Evolutionary conservation across 2,797 vertebrate species (phyloP).

Genomic region (Vespertilio murinus): DNA sequence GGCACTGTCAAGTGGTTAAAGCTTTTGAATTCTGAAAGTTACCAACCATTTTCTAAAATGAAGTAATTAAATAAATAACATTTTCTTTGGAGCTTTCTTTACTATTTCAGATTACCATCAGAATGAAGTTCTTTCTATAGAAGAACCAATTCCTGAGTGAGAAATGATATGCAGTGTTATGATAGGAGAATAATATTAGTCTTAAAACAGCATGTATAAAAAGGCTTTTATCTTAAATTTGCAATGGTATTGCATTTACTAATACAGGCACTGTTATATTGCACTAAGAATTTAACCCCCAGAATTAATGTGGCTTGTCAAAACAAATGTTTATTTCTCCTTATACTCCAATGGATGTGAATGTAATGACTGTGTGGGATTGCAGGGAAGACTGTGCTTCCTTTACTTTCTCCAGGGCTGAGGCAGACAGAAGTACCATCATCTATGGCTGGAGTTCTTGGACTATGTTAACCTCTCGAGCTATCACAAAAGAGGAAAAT

Average conservation of each 20-base stretch:
- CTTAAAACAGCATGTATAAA: neutral
- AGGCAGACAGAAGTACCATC: neutral
- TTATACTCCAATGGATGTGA: neutral
- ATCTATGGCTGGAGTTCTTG: neutral
- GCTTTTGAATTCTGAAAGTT: constrained; percentile 58
- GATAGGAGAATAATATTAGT: neutral
- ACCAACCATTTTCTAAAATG: neutral
- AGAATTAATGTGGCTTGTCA: neutral
- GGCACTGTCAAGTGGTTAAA: neutral
- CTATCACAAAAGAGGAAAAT: neutral
- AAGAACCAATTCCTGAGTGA: constrained; percentile 1
- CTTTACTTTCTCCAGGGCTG: neutral
- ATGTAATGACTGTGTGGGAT: neutral
- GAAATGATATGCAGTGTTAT: neutral
- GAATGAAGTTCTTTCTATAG: neutral
- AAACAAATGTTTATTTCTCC: neutral
- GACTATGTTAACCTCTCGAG: neutral
- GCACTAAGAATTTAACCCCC: neutral
- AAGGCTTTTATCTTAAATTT: neutral
- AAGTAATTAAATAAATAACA: constrained; percentile 35
- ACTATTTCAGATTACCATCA: constrained; percentile 8
- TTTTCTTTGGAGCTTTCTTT: neutral
- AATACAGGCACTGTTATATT: neutral
- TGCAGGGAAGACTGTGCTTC: neutral
- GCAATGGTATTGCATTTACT: neutral